phyloP scores from a whole-genome alignment of 2,113 vertebrate genomes.

The Leucoraja erinaceus region DNA sequence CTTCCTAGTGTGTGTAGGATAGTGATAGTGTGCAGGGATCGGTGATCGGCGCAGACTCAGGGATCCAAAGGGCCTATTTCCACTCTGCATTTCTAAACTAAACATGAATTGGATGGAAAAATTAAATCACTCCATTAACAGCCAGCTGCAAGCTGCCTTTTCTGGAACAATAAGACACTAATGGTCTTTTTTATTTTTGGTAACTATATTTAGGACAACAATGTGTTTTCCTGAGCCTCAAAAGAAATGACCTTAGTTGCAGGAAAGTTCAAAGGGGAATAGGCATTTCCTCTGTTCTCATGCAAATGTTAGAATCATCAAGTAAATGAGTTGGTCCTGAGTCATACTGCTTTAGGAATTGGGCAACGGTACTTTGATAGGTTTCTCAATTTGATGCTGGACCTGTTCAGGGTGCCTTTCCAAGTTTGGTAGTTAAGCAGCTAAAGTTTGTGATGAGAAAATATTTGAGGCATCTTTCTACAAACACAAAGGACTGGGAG shows the following conservation, averaged over 20 bases:
- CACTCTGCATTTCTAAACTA: too few species aligned
- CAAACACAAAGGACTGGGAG: not conserved
- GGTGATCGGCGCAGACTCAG: too few species aligned
- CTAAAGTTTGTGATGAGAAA: not conserved
- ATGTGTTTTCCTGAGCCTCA: not conserved
- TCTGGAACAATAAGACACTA: constrained; percentile 11
- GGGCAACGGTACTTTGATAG: not conserved
- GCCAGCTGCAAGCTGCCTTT: not conserved
- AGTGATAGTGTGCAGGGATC: too few species aligned
- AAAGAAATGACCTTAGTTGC: not conserved
- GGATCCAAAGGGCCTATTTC: too few species aligned
- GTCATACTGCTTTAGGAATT: not conserved
- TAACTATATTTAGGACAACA: not conserved
- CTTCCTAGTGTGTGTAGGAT: too few species aligned
- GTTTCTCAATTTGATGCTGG: not conserved
- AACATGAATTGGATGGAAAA: not conserved
- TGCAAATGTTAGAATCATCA: not conserved
- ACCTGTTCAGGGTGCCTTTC: not conserved
- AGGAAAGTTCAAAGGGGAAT: not conserved
- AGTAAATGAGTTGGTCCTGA: not conserved
- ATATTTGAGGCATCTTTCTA: not conserved
- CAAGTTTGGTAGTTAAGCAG: not conserved
- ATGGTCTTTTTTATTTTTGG: not conserved
- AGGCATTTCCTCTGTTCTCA: not conserved
- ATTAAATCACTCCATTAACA: not conserved